A percentile compares a stretch with the other conserved stretches of the same genome.
phyloP scores from a whole-genome alignment of 2,888 invertebrate species.

The Lochmaea crataegi region DNA sequence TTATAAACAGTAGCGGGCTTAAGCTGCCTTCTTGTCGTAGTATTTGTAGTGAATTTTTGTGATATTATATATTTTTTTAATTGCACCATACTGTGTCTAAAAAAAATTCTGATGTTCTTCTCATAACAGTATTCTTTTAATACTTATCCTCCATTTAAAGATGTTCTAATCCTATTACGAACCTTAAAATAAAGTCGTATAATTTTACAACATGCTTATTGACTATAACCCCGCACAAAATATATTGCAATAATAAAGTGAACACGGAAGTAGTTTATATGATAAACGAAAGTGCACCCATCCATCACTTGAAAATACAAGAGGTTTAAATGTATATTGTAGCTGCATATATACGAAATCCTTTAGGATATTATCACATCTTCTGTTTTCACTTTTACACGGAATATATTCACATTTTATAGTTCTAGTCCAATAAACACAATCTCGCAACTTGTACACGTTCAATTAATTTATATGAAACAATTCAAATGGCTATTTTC shows the following conservation, averaged over 20 bases:
- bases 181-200: neutral
- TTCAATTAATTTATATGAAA: neutral
- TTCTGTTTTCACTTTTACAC: conserved; percentile 24
- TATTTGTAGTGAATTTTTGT: too few relatives aligned
- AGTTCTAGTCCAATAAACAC: conserved; percentile 17
- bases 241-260: conserved; percentile 26
- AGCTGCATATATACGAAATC: conserved; percentile 1
- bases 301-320: conserved; percentile 21
- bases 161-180: neutral
- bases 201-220: neutral
- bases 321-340: neutral
- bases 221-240: neutral
- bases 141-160: too few relatives aligned
- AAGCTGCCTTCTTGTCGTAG: too few relatives aligned
- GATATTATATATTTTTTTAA: too few relatives aligned
- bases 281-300: conserved; percentile 42
- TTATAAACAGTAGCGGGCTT: too few relatives aligned
- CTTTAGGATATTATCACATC: conserved; percentile 3
- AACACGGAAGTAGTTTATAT: conserved; percentile 41
- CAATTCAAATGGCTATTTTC: neutral
- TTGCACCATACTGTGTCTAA: too few relatives aligned
- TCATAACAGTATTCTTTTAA: too few relatives aligned
- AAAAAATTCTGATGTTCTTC: too few relatives aligned
- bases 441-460: conserved; percentile 18
- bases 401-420: conserved; percentile 23